Base-by-base conservation (phyloP, 2,888 invertebrate species). In the Thereva unica region DNA sequence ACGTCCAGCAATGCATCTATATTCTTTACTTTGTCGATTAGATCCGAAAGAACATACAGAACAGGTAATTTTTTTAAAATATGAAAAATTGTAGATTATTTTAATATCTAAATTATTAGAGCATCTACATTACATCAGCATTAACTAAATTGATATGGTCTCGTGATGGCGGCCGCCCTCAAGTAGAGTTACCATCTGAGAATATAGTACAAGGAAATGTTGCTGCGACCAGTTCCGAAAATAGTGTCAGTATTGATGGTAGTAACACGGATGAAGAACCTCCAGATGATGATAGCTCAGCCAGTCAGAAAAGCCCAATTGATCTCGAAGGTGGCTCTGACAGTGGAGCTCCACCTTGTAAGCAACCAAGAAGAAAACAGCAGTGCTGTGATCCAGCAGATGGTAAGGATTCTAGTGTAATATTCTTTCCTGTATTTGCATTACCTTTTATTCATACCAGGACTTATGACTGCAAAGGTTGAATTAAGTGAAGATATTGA, bases 41-140 rank as follows among this genome's bases (percentile, higher is more conserved):
- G 95, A 95, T 75, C 92, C 94, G 0, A 91, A 92, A 74, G 93
- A 95, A 74, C 96, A 96, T 75, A 95, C 93, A 0, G 96, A 96
- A 81, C 93, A 93, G 84, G 90, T 89, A 74, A 70, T 52, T n/a
- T 41, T 52, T 9, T 61, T 49, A 79, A 41, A 83, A 93, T 87
- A 34, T 34, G 45, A 7, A 9, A 44, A 44, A 12, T 9, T 38
- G 8, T 38, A 35, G 4, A n/a, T 45, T 10, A 45, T n/a, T 45
- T 42, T 8, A 35, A 45, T 5, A 5, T n/a, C 10, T 35, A 38
- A 34, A 12, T 6, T 55, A 55, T 5, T 9, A 65, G 56, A 96
- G 95, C 73, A 84, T 96, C 70, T 93, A 92, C 79, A 84, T 96
- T 71, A 92, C 95, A 2, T 95, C 94, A 4, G 93, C 94, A 1